Conservation (phyloP, 2,888 invertebrate species). For the Drosophila trichaetosa region DNA sequence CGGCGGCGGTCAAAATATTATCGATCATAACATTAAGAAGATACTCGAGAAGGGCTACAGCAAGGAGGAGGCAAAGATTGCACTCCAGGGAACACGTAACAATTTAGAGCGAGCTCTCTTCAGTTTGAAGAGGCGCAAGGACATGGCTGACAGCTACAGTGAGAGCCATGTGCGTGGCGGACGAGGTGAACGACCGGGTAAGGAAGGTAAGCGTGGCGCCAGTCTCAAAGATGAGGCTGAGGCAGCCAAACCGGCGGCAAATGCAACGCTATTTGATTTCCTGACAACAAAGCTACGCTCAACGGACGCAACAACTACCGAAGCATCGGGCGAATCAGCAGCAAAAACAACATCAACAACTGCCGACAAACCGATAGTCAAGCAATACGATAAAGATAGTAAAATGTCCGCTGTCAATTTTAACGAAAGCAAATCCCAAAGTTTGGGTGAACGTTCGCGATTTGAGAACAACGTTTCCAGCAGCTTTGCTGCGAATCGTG, state of each 20-base stretch:
- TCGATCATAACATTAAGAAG: slow-evolving; percentile 91
- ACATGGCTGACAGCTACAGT: slow-evolving; percentile 82
- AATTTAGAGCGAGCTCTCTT: slow-evolving; percentile 90
- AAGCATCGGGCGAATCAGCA: slow-evolving; percentile 12
- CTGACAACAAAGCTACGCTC: slow-evolving; percentile 90
- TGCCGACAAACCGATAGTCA: slow-evolving; percentile 41
- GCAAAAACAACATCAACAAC: slow-evolving; percentile 34
- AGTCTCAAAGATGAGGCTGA: slow-evolving; percentile 86
- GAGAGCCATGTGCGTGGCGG: slow-evolving; percentile 40
- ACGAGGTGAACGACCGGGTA: slow-evolving; percentile 44
- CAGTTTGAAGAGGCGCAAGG: slow-evolving; percentile 87
- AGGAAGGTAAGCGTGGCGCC: slow-evolving; percentile 75
- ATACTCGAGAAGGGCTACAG: slow-evolving; percentile 92
- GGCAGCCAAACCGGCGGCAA: slow-evolving; percentile 90
- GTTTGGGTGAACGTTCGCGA: slow-evolving; percentile 61
- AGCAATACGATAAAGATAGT: slow-evolving; percentile 41
- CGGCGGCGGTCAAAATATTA: slow-evolving; percentile 88
- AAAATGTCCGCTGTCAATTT: slow-evolving; percentile 17
- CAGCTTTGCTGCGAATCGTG: slow-evolving; percentile 83
- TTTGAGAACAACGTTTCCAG: slow-evolving; percentile 85
- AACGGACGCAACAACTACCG: slow-evolving; percentile 30
- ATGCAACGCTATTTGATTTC: slow-evolving; percentile 93
- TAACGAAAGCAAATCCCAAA: slow-evolving; percentile 41
- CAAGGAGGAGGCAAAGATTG: slow-evolving; percentile 91
- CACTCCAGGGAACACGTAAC: slow-evolving; percentile 89